These are phyloP conservation scores for Pantherophis guttatus DNA, from an alignment of 2,113 vertebrate species.

Conservation along the genomic window DNA sequence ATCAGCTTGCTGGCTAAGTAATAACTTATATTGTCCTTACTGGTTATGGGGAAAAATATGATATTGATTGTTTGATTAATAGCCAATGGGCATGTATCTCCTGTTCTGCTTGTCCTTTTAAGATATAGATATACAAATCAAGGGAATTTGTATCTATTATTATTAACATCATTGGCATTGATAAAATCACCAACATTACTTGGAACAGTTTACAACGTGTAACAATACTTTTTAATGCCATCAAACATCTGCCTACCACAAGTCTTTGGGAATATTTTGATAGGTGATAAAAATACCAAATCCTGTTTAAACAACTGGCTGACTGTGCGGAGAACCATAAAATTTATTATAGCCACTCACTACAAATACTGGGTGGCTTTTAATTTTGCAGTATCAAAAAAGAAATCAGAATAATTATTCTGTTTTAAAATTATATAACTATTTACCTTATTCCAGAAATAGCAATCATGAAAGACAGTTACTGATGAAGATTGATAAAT, in stretches of 20 bases:
- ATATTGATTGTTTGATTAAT: neutral
- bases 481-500: neutral
- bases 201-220: neutral
- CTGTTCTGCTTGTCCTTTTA: neutral
- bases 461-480: neutral
- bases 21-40: neutral
- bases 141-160: neutral
- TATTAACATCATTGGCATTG: neutral
- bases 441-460: constrained; percentile 1
- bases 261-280: neutral
- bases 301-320: neutral
- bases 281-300: neutral
- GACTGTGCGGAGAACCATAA: neutral
- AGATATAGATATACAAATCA: neutral
- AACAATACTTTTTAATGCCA: neutral
- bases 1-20: neutral
- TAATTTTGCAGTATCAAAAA: neutral
- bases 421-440: neutral
- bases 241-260: neutral
- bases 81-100: neutral
- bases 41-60: neutral
- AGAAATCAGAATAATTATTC: neutral
- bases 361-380: neutral
- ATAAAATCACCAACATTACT: neutral
- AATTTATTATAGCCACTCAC: neutral